Evolutionary conservation across 2,113 vertebrate genomes (phyloP).

Genomic region (Engraulis encrasicolus): DNA sequence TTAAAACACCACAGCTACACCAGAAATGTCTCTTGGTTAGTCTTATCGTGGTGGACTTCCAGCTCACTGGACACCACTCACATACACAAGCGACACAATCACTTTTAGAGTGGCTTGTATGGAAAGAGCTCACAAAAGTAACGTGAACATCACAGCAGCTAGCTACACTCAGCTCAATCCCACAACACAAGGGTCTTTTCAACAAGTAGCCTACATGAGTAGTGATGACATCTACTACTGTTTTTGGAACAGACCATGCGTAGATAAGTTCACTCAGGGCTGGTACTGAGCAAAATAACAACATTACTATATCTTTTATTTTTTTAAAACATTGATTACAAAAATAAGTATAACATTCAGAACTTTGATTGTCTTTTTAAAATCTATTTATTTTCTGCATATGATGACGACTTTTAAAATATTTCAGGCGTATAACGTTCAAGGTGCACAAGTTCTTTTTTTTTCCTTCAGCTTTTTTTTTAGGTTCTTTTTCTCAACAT

Average conservation of each 20-base stretch:
- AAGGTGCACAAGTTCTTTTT: constrained; percentile 84
- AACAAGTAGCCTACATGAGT: constrained; percentile 6
- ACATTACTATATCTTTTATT: constrained; percentile 92
- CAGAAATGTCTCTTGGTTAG: constrained; percentile 10
- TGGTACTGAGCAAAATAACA: constrained; percentile 85
- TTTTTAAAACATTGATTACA: constrained; percentile 83
- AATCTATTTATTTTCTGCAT: constrained; percentile 92
- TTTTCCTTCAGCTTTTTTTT: constrained; percentile 54
- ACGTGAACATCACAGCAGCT: constrained; percentile 10
- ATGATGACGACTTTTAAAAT: constrained; percentile 86
- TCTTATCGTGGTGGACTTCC: not conserved
- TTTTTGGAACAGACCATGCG: constrained; percentile 76
- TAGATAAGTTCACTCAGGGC: constrained; percentile 89
- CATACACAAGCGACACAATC: constrained; percentile 7
- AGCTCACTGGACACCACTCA: constrained; percentile 8
- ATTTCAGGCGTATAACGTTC: constrained; percentile 89
- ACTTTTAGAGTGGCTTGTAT: constrained; percentile 7
- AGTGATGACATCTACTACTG: not conserved
- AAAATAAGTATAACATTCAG: constrained; percentile 99
- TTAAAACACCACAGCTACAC: constrained; percentile 9
- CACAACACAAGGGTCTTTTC: constrained; percentile 17
- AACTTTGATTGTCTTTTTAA: constrained; percentile 98
- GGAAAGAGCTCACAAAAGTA: not conserved
- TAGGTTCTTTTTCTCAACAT: constrained; percentile 69
- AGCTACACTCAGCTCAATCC: constrained; percentile 4